phyloP scores from a whole-genome alignment of 2,797 vertebrate genomes.

The Alca torda region DNA sequence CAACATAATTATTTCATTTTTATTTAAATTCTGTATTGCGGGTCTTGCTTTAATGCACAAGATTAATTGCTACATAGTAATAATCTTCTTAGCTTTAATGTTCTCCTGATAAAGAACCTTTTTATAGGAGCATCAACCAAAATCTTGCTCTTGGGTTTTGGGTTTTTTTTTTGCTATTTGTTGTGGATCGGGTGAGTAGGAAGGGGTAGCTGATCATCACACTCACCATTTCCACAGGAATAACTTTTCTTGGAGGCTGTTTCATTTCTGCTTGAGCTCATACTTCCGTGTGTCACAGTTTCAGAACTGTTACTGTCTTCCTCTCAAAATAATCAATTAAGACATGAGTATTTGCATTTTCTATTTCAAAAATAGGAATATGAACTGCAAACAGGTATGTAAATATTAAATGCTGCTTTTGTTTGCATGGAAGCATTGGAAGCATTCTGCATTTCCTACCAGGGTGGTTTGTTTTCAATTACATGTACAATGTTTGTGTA shows the following conservation, averaged over 20 bases:
- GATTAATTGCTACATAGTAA: not conserved
- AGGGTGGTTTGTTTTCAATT: not conserved
- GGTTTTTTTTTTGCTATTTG: not conserved
- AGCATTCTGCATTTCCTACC: not conserved
- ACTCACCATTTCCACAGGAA: not conserved
- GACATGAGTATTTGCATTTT: not conserved
- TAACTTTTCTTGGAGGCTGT: not conserved
- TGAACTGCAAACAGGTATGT: not conserved
- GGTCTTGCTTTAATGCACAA: not conserved
- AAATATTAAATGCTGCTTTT: not conserved
- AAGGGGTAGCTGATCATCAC: not conserved
- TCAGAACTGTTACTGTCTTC: not conserved
- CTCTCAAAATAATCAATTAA: not conserved
- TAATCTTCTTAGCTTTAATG: not conserved
- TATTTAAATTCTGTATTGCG: not conserved
- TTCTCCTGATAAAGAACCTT: not conserved
- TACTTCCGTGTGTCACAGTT: not conserved
- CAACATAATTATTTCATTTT: not conserved
- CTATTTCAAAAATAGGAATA: not conserved
- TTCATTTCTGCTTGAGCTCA: not conserved
- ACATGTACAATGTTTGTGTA: not conserved
- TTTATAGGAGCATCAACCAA: not conserved
- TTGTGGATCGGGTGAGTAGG: not conserved
- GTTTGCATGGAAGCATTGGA: not conserved
- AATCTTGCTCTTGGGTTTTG: not conserved